Evolutionary conservation across 2,113 vertebrate genomes (phyloP).

Genomic region (Vombatus ursinus): DNA sequence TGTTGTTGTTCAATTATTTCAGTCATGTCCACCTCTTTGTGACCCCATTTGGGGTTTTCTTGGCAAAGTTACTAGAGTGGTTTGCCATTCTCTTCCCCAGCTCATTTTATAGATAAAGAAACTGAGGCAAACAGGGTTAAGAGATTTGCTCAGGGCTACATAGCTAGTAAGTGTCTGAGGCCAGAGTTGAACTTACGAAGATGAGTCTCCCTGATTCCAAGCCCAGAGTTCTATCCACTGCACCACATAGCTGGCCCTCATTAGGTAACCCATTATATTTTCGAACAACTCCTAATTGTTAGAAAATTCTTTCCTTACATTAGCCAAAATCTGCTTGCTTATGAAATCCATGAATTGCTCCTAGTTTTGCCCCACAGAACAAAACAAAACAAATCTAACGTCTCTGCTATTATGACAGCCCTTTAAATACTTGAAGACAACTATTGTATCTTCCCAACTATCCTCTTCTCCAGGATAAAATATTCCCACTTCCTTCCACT

Average conservation of each 20-base stretch:
- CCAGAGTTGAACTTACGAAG: background rate
- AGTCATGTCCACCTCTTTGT: background rate
- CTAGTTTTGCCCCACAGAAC: background rate
- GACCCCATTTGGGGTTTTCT: background rate
- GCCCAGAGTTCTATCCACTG: background rate
- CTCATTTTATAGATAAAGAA: background rate
- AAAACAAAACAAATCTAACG: background rate
- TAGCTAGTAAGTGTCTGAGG: background rate
- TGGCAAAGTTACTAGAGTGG: background rate
- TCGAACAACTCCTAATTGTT: background rate
- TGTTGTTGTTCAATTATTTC: background rate
- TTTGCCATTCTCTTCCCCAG: background rate
- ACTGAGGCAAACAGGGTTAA: background rate
- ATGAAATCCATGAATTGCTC: background rate
- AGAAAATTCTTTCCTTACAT: background rate
- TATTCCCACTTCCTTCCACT: background rate
- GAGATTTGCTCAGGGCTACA: background rate
- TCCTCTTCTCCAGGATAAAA: background rate
- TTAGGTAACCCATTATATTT: background rate
- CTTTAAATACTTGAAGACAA: background rate
- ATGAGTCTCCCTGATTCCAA: background rate
- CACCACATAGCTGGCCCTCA: background rate
- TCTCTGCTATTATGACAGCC: background rate
- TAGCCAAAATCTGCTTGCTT: background rate
- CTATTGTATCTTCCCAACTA: background rate